Evolutionary conservation across 2,113 vertebrate species (phyloP).

Genomic region (Leptosomus discolor): DNA sequence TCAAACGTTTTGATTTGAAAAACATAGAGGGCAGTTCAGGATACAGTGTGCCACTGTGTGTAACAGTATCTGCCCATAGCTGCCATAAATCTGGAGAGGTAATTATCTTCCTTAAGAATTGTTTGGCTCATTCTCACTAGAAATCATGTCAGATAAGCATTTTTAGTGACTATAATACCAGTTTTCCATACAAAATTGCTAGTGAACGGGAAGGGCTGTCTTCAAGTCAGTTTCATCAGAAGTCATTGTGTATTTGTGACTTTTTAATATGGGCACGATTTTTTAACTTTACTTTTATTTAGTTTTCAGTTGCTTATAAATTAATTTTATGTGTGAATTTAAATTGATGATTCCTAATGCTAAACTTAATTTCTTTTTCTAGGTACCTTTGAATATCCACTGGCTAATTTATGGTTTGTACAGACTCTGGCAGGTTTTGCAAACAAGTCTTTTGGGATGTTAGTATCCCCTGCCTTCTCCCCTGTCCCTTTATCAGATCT

Average conservation of each 20-base stretch:
- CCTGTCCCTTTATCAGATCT: not conserved
- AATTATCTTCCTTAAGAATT: conserved; percentile 19
- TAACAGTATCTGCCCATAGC: conserved; percentile 5
- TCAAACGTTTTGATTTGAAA: not conserved
- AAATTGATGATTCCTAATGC: not conserved
- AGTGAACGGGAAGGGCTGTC: not conserved
- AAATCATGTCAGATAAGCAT: not conserved
- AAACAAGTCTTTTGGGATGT: not conserved
- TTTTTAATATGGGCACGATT: not conserved
- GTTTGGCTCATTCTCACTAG: not conserved
- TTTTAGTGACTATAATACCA: not conserved
- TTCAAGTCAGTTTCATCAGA: not conserved
- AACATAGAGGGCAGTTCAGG: not conserved
- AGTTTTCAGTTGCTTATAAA: not conserved
- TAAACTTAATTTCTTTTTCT: not conserved
- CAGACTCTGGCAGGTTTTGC: not conserved
- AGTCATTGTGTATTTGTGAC: not conserved
- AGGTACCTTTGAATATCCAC: not conserved
- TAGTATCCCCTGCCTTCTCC: not conserved
- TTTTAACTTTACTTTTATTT: not conserved
- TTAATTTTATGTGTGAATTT: not conserved
- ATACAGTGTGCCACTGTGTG: not conserved
- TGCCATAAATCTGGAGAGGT: conserved; percentile 13
- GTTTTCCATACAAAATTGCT: not conserved
- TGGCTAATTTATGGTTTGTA: not conserved